phyloP scores from a whole-genome alignment of 2,113 vertebrate genomes.

The Haemorhous mexicanus region DNA sequence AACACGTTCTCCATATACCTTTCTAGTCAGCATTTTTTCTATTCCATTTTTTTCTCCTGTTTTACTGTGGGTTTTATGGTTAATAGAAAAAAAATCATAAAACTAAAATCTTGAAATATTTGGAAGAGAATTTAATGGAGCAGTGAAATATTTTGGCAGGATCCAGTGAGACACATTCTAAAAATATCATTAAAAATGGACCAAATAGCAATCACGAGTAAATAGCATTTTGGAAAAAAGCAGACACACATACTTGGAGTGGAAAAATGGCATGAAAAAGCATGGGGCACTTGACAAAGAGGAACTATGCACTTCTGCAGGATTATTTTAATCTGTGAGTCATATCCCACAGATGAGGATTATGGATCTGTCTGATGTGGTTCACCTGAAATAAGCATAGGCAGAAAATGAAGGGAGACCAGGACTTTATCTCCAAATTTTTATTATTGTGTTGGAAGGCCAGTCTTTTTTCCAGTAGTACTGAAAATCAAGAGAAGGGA shows the following conservation, averaged over 20 bases:
- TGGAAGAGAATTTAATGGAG: background rate
- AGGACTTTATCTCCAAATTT: background rate
- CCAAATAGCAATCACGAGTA: background rate
- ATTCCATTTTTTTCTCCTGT: background rate
- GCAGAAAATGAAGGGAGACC: background rate
- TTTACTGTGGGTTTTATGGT: background rate
- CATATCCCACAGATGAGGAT: background rate
- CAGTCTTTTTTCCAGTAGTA: background rate
- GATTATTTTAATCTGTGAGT: background rate
- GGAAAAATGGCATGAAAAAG: background rate
- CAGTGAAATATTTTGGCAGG: background rate
- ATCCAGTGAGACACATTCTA: background rate
- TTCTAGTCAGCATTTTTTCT: background rate
- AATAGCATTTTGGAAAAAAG: background rate
- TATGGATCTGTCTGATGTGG: background rate
- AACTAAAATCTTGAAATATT: background rate
- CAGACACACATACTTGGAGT: background rate
- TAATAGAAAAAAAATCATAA: background rate
- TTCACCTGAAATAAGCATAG: background rate
- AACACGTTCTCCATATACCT: conserved; percentile 49
- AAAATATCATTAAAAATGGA: background rate
- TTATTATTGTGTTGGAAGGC: background rate
- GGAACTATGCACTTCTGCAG: background rate
- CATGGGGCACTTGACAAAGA: background rate
- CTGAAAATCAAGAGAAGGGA: background rate